A percentile compares a stretch with the other conserved stretches of the same genome.
These are phyloP conservation scores for zebrafish (Danio rerio) DNA, from an alignment of 2,113 vertebrate genomes.

Conservation along the genomic window GRCz12tu NC_133189.1:41121001-41121500, in stretches of 20 bases:
- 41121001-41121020: not conserved
- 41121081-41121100: conserved; percentile 14
- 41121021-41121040: not conserved
- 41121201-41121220: conserved; percentile 41
- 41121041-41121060: not conserved
- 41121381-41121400: conserved; percentile 39
- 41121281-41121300: not conserved
- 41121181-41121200: conserved; percentile 28
- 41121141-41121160: conserved; percentile 33
- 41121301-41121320: conserved; percentile 9
- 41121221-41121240: conserved; percentile 15
- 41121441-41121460: conserved; percentile 16
- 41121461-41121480: conserved; percentile 45
- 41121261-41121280: not conserved
- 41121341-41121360: conserved; percentile 12
- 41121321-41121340: not conserved
- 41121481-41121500: conserved; percentile 40
- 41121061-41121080: not conserved
- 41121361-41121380: conserved; percentile 1
- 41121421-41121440: conserved; percentile 12
- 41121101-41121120: not conserved
- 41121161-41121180: conserved; percentile 29
- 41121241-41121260: conserved; percentile 5
- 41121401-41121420: conserved; percentile 39
- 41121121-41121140: conserved; percentile 7